A percentile compares a stretch with the other conserved stretches of the same genome.
Conservation (phyloP, 2,888 invertebrate genomes). For the Subacronicta megacephala region DNA sequence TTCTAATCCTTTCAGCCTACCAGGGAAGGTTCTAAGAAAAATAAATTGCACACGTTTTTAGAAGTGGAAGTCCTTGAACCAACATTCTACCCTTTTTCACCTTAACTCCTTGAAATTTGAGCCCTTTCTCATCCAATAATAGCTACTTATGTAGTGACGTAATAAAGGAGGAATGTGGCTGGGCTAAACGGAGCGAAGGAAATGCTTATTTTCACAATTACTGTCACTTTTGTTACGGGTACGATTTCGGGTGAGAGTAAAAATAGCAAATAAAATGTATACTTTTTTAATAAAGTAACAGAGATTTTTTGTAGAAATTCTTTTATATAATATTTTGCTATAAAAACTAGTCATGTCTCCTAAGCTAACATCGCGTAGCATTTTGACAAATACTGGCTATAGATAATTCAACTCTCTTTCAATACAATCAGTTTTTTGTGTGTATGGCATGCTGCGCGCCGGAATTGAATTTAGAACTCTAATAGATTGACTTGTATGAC, state of each 20-base stretch:
- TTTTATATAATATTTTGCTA: no score
- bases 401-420: not conserved
- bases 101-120: conserved; percentile 14
- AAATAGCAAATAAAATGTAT: conserved; percentile 4
- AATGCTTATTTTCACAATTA: conserved; percentile 23
- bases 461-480: conserved; percentile 30
- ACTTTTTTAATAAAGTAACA: not conserved
- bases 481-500: conserved; percentile 22
- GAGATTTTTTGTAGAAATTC: not conserved
- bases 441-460: conserved; percentile 21
- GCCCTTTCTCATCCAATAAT: conserved; percentile 9
- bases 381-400: not conserved
- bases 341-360: no score
- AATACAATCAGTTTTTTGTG: conserved; percentile 13
- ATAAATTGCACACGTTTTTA: not conserved
- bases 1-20: no score
- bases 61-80: conserved; percentile 8
- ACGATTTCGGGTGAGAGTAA: not conserved
- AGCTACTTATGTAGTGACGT: conserved; percentile 20
- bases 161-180: conserved; percentile 20
- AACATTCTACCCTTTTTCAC: conserved; percentile 14
- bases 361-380: not conserved
- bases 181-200: conserved; percentile 7
- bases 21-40: no score
- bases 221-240: not conserved